Evolutionary conservation across 2,888 invertebrate genomes (phyloP).

Genomic region (Stenodema calcarata): DNA sequence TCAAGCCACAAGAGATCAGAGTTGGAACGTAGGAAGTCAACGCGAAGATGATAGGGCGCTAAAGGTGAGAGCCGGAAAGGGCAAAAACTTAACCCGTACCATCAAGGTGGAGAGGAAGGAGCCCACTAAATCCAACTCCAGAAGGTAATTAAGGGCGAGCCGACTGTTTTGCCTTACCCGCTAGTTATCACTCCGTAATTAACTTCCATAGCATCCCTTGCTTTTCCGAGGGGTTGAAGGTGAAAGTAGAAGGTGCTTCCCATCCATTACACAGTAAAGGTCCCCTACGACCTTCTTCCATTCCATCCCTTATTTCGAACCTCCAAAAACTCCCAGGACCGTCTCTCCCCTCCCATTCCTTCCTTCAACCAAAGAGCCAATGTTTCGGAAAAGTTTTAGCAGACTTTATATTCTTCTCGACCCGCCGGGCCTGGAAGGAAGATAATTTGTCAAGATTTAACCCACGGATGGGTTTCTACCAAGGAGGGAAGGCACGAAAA

Average conservation of each 20-base stretch:
- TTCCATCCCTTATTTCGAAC: constrained; percentile 1
- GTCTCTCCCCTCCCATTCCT: not conserved
- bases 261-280: constrained; percentile 35
- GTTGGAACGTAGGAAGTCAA: not conserved
- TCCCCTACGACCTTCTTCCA: not conserved
- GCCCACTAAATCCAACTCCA: constrained; percentile 38
- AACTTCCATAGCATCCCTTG: constrained; percentile 36
- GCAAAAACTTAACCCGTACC: constrained; percentile 26
- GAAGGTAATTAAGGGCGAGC: constrained; percentile 34
- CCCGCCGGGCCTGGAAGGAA: constrained; percentile 12
- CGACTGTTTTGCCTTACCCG: constrained; percentile 38
- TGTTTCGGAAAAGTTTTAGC: constrained; percentile 43
- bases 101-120: not conserved
- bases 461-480: constrained; percentile 32
- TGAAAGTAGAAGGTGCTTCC: constrained; percentile 37
- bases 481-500: not conserved
- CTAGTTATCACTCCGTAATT: constrained; percentile 43
- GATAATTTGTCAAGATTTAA: constrained; percentile 45
- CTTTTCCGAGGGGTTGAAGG: constrained; percentile 19
- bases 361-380: constrained; percentile 6
- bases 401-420: constrained; percentile 29
- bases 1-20: not conserved
- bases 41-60: not conserved
- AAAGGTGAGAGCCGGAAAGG: not conserved
- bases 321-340: constrained; percentile 22